A percentile compares a stretch with the other conserved stretches of the same genome.
Conservation (phyloP, 2,113 vertebrate genomes). For the Triplophysa tibetana region DNA sequence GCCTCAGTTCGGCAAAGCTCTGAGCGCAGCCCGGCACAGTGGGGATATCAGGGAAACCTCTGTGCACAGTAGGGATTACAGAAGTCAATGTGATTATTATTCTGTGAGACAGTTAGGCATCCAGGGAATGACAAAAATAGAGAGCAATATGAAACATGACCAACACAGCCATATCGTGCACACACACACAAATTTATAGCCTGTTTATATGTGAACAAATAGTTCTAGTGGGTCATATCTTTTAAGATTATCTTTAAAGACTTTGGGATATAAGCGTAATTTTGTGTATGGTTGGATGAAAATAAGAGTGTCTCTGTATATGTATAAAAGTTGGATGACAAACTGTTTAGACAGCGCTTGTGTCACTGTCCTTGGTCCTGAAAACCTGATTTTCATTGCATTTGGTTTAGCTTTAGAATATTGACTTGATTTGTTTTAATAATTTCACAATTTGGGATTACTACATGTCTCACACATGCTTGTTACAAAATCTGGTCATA, state of each 20-base stretch:
- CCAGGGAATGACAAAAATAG: slow-evolving; percentile 36
- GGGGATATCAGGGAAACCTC: slow-evolving; percentile 44
- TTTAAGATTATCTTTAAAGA: slow-evolving; percentile 23
- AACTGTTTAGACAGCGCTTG: no score
- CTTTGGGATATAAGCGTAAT: slow-evolving; percentile 27
- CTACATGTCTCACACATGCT: not conserved
- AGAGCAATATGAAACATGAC: slow-evolving; percentile 30
- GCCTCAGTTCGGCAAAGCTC: slow-evolving; percentile 14
- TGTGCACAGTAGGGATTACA: slow-evolving; percentile 41
- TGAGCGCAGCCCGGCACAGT: slow-evolving; percentile 20
- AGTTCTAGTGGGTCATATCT: not conserved
- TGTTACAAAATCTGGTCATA: not conserved
- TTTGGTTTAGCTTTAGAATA: not conserved
- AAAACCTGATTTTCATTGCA: not conserved
- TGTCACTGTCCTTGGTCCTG: not conserved
- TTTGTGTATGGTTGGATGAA: not conserved
- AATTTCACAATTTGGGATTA: not conserved
- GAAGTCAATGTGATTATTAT: slow-evolving; percentile 34
- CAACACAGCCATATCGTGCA: not conserved
- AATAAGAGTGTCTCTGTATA: not conserved
- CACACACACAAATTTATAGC: not conserved
- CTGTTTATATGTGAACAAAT: slow-evolving; percentile 19
- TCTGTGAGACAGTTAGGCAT: slow-evolving; percentile 47
- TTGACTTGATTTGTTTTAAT: not conserved
- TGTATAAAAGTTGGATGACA: not conserved